Conservation (phyloP, 2,888 invertebrate species). For the Slavum lentiscoides region DNA sequence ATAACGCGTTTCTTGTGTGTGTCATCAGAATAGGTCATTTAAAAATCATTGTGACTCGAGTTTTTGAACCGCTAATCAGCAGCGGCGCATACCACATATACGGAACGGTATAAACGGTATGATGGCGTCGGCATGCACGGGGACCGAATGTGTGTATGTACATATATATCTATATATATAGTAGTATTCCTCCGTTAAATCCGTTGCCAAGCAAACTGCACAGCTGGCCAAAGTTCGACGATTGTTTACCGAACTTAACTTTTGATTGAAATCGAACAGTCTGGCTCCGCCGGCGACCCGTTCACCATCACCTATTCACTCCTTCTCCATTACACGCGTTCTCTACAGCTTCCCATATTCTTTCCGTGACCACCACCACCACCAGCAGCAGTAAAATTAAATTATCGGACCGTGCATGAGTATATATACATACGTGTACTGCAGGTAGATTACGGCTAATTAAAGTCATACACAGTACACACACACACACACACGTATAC, state of each 20-base stretch:
- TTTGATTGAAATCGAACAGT: conserved; percentile 48
- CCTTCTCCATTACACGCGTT: not conserved
- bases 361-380: not conserved
- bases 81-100: not conserved
- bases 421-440: too few species aligned
- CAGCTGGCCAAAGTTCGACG: conserved; percentile 29
- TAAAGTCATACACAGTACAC: not conserved
- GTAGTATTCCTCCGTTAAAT: conserved; percentile 7
- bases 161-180: too few species aligned
- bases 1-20: not conserved
- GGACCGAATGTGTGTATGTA: not conserved
- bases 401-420: not conserved
- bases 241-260: conserved; percentile 41
- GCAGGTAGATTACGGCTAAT: conserved; percentile 3
- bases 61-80: not conserved
- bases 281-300: not conserved
- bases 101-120: not conserved
- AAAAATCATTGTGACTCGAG: not conserved
- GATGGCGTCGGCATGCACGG: not conserved
- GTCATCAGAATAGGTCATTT: not conserved
- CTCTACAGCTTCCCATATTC: not conserved
- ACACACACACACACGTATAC: not conserved
- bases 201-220: conserved; percentile 1
- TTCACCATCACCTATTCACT: not conserved
- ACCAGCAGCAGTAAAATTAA: conserved; percentile 9